phyloP scores from a whole-genome alignment of 2,888 invertebrate genomes.

The Acronicta aceris region DNA sequence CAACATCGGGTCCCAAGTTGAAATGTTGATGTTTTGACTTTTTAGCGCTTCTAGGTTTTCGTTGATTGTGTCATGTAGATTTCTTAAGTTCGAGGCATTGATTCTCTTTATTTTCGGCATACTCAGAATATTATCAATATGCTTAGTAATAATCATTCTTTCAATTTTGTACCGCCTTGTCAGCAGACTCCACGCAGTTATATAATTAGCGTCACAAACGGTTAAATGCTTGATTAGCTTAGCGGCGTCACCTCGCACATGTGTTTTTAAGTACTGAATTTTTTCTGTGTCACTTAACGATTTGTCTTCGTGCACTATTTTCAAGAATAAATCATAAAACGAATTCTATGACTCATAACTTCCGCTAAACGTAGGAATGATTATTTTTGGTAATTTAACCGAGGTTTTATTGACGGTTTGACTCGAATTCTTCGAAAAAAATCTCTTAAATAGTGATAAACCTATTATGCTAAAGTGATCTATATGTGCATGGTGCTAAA shows the following conservation, averaged over 20 bases:
- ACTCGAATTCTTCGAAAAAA: no score
- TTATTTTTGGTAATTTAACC: not conserved
- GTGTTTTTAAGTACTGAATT: conserved; percentile 2
- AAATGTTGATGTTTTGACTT: not conserved
- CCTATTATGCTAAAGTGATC: no score
- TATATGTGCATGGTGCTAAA: no score
- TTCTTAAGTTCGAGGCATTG: not conserved
- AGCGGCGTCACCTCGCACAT: not conserved
- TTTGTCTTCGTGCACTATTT: conserved; percentile 2
- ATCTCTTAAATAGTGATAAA: no score
- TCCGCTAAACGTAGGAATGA: not conserved
- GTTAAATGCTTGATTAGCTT: conserved; percentile 2
- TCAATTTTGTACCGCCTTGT: conserved; percentile 1
- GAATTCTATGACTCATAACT: not conserved
- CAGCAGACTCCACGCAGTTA: not conserved
- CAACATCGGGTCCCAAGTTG: conserved; percentile 1
- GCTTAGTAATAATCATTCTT: conserved; percentile 1
- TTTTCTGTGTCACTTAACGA: not conserved
- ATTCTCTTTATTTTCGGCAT: not conserved
- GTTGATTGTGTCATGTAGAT: not conserved
- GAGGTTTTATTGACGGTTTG: not conserved
- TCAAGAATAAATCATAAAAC: conserved; percentile 2
- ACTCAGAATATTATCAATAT: conserved; percentile 3
- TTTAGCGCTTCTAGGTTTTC: not conserved
- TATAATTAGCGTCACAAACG: not conserved